Evolutionary conservation across 2,113 vertebrate genomes (phyloP).

Genomic region (Catagonus wagneri): DNA sequence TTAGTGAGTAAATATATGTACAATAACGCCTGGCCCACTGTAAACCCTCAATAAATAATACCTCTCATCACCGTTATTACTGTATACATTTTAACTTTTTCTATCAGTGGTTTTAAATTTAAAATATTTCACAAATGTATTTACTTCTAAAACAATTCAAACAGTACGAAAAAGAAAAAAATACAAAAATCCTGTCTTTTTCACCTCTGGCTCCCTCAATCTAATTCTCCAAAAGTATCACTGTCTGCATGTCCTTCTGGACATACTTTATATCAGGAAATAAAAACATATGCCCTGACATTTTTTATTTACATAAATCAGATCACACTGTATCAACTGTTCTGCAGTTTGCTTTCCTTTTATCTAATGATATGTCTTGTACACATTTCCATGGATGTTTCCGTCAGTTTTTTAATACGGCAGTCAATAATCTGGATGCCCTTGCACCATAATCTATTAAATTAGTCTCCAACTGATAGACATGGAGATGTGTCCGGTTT

Average conservation of each 20-base stretch:
- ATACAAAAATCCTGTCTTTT: neutral
- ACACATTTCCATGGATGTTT: neutral
- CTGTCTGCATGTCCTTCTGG: neutral
- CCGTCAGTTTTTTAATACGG: neutral
- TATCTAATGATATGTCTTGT: neutral
- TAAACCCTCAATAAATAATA: neutral
- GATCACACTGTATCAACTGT: neutral
- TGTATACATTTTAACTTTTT: neutral
- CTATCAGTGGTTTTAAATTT: neutral
- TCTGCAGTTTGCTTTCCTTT: neutral
- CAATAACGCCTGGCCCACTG: neutral
- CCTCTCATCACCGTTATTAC: neutral
- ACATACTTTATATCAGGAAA: neutral
- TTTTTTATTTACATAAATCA: neutral
- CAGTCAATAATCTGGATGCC: neutral
- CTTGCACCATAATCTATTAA: neutral
- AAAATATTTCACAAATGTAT: slow-evolving; percentile 13
- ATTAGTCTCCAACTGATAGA: neutral
- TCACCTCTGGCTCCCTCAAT: neutral
- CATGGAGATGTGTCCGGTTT: neutral
- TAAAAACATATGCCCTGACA: neutral
- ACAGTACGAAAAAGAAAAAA: neutral
- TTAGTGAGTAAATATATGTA: neutral
- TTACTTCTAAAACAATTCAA: neutral
- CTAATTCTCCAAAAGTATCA: neutral